These are phyloP conservation scores for Rhea pennata DNA, from an alignment of 2,113 vertebrate species.

Conservation along the genomic window DNA sequence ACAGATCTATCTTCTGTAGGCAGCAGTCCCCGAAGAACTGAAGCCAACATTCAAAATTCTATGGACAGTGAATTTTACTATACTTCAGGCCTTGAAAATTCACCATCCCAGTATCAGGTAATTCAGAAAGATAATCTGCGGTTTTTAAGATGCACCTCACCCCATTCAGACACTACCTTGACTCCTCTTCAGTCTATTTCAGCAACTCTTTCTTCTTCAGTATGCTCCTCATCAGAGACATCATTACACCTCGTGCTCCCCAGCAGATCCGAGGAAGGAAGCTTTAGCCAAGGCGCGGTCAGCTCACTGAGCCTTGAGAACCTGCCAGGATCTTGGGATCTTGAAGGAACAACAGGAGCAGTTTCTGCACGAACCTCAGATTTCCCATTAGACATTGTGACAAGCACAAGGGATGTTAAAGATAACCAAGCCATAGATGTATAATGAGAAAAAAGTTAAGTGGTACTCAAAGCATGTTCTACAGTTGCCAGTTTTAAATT, in stretches of 20 bases:
- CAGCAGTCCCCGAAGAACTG: constrained; percentile 75
- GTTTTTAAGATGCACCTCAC: constrained; percentile 75
- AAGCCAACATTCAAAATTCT: constrained; percentile 57
- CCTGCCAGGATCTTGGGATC: constrained; percentile 77
- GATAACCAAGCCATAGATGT: constrained; percentile 78
- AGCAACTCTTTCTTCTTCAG: constrained; percentile 80
- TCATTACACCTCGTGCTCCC: constrained; percentile 79
- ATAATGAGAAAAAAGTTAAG: constrained; percentile 58
- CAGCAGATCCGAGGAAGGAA: constrained; percentile 79
- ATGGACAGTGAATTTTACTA: constrained; percentile 64
- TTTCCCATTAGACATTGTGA: constrained; percentile 68
- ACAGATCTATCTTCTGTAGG: constrained; percentile 69
- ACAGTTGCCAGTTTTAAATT: constrained; percentile 31
- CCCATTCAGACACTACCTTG: constrained; percentile 77
- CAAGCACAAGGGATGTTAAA: constrained; percentile 74
- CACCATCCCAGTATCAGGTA: constrained; percentile 74
- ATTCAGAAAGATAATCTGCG: constrained; percentile 77
- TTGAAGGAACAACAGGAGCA: constrained; percentile 45
- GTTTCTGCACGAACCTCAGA: constrained; percentile 65
- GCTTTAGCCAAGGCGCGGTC: constrained; percentile 73
- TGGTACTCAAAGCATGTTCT: not conserved
- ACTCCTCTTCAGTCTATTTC: constrained; percentile 84
- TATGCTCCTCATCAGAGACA: constrained; percentile 79
- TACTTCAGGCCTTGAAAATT: constrained; percentile 62
- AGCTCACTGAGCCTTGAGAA: constrained; percentile 84